Evolutionary conservation across 2,797 vertebrate genomes (phyloP).

Genomic region (Bradypus variegatus): DNA sequence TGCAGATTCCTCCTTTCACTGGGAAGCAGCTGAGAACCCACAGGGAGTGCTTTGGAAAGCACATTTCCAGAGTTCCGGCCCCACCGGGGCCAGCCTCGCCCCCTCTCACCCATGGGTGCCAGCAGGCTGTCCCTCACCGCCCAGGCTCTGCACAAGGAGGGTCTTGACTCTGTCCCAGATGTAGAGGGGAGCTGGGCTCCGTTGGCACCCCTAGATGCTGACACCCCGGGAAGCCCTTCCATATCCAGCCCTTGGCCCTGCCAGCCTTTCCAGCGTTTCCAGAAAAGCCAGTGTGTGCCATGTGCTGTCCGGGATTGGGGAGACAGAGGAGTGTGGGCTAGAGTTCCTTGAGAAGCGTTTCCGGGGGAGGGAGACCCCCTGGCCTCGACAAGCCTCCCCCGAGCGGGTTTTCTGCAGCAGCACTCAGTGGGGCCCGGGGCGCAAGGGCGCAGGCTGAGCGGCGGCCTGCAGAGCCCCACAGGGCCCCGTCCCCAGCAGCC

Average conservation of each 20-base stretch:
- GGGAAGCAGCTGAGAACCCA: neutral
- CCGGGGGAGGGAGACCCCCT: too few relatives aligned
- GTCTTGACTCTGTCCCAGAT: neutral
- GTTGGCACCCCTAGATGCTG: neutral
- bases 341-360: neutral
- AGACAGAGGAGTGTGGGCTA: neutral
- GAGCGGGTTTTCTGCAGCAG: too few relatives aligned
- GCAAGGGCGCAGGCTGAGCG: too few relatives aligned
- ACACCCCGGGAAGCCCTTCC: neutral
- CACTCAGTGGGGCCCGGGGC: neutral
- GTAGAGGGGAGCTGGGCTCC: neutral
- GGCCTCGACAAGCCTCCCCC: neutral
- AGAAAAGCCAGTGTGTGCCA: too few relatives aligned
- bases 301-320: neutral
- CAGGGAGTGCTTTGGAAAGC: neutral
- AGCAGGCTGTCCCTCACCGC: neutral
- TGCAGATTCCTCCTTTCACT: rapidly evolving
- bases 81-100: neutral
- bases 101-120: neutral
- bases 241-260: neutral
- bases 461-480: neutral
- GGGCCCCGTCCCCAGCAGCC: neutral
- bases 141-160: rapidly evolving
- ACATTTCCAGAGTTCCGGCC: neutral
- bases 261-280: neutral